Evolutionary conservation across 2,113 vertebrate genomes (phyloP), one percentile per base, ranked within the genome.

Genomic region (Psilopsiagon aymara): DNA sequence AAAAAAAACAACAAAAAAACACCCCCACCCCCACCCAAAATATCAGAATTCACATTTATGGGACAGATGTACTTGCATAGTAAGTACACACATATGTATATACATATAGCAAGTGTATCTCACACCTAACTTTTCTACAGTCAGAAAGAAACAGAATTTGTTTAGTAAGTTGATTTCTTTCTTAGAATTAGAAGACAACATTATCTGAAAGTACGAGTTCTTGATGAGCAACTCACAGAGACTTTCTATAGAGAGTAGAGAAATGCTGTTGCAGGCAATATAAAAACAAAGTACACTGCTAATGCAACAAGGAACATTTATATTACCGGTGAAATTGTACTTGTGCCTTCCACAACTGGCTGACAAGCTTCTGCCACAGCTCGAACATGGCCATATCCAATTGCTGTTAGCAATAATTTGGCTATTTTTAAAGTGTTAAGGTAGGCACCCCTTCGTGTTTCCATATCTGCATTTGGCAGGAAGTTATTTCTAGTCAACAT

Each of bases 401-500:
- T 99, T n/a, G 99, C 99, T 69, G 99, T 99, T 53, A 99, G 98
- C 83, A 99, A 98, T 59, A 99, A 98, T 97, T 99, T 99, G 97
- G 99, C 99, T 94, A 99, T 99, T 98, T 99, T 99, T 91, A 99
- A 98, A 52, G 99, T 99, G 37, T 99, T 99, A 94, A 99, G 99
- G 97, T 99, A 99, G 89, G 99, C 99, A 95, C 99, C 99, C 75
- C 99, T 98, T 82, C 99, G 98, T 64, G 99, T 99, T 98, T 99
- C 99, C 99, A 99, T 99, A 96, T 99, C 99, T n/a, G 99, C 99
- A 59, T 99, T 99, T 95, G 99, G 99, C 95, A 99, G 98, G 97
- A 99, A 99, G 98, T 99, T 99, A 98, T 99, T 99, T 97, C 99
- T 98, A 63, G 99, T 99, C 97, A 99, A 98, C 99, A 99, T 99